Evolutionary conservation across 2,797 vertebrate genomes (phyloP).

Genomic region (Myoxocephalus aenaeus): DNA sequence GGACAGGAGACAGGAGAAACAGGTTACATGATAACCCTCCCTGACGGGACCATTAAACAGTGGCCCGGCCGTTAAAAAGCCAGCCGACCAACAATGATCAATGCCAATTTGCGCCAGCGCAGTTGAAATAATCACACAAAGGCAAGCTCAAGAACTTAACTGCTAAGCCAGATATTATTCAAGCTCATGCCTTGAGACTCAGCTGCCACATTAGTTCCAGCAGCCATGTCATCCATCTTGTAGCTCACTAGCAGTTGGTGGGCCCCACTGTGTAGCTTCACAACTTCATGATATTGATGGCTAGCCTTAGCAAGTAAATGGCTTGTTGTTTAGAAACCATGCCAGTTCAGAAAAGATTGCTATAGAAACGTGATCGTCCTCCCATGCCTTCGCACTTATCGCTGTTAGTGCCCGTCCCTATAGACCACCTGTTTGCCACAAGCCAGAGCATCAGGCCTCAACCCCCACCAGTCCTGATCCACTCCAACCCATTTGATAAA

Average conservation of each 20-base stretch:
- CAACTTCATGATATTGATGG: constrained; percentile 63
- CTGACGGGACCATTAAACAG: constrained; percentile 69
- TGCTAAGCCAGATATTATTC: constrained; percentile 55
- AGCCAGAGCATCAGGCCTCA: constrained; percentile 55
- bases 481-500: constrained; percentile 74
- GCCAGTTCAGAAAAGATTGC: constrained; percentile 41
- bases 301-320: constrained; percentile 51
- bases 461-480: constrained; percentile 51
- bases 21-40: constrained; percentile 66
- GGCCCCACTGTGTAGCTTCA: constrained; percentile 40
- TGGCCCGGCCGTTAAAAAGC: constrained; percentile 57
- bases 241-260: constrained; percentile 42
- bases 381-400: constrained; percentile 40
- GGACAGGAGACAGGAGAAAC: constrained; percentile 65
- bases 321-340: constrained; percentile 49
- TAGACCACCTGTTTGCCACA: constrained; percentile 73
- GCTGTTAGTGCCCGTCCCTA: constrained; percentile 48
- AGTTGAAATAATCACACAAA: constrained; percentile 59
- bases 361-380: constrained; percentile 40
- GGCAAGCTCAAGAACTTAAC: constrained; percentile 42
- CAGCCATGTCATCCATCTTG: constrained; percentile 62
- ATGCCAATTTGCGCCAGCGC: constrained; percentile 48
- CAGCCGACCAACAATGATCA: constrained; percentile 59
- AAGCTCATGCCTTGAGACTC: constrained; percentile 54
- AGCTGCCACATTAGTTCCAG: constrained; percentile 70